These are phyloP conservation scores for Antedon bifida DNA, from an alignment of 35 echinoderm and acorn worm species.

Conservation along the genomic window DNA sequence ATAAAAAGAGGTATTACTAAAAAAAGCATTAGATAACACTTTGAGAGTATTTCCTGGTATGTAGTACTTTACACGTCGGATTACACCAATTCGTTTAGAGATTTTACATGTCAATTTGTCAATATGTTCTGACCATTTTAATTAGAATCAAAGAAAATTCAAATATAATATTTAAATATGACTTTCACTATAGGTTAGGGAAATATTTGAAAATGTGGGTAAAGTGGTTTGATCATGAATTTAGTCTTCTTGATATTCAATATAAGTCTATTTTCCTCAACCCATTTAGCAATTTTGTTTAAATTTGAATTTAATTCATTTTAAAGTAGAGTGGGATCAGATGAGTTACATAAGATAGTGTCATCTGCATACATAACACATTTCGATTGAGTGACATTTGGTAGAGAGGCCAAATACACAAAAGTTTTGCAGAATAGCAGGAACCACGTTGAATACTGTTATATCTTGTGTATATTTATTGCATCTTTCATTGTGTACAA, in stretches of 20 bases:
- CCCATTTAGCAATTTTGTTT: background rate
- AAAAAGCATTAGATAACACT: too few species aligned
- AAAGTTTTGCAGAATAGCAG: too few species aligned
- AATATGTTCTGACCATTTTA: constrained; percentile 11
- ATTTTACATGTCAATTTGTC: background rate
- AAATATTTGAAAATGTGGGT: background rate
- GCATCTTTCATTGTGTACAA: too few species aligned
- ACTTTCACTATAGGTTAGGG: background rate
- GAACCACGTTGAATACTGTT: too few species aligned
- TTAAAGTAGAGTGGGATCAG: background rate
- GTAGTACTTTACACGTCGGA: too few species aligned
- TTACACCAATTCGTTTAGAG: too few species aligned
- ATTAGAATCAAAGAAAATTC: constrained; percentile 5
- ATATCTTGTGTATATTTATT: too few species aligned
- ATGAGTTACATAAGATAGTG: background rate
- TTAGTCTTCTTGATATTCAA: constrained; percentile 17
- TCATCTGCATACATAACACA: too few species aligned
- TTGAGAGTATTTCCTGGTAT: too few species aligned
- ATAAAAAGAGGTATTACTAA: too few species aligned
- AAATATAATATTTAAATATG: constrained; percentile 4
- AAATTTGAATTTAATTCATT: constrained; percentile 10
- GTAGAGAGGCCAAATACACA: too few species aligned
- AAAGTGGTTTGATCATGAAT: background rate
- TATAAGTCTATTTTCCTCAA: constrained; percentile 5
- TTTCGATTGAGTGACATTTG: constrained; percentile 13